Evolutionary conservation across 2,888 invertebrate species (phyloP), one percentile per base, ranked within the genome.

Genomic region (Stenolophus ochropezus): DNA sequence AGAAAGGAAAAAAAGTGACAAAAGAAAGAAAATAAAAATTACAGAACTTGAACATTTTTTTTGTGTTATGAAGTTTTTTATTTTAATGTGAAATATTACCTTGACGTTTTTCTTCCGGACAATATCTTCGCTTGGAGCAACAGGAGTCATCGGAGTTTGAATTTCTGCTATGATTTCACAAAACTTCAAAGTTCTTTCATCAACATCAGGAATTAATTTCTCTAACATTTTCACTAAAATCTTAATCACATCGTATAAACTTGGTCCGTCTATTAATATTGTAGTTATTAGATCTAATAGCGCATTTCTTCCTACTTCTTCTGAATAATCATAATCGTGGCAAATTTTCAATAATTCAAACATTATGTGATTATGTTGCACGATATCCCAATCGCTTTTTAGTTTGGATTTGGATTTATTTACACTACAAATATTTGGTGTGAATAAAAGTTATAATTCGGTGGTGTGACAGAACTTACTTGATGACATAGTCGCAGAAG

Each of bases 261-360:
- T 6, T 20, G 58, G 23, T 11, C 47, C 61, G 2, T 81, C 75
- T 25, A 51, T 81, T 49, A 81, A 49, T 11, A 81, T 47, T 23
- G 23, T 27, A 20, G 61, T 65, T 25, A 81, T 25, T 49, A 81
- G 25, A 47, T 61, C 25, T 18, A 23, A 18, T 11, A 81, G 25
- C n/a, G 58, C 42, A 21, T 23, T 88, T 86, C 89, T 85, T 82
- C 91, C 91, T 83, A 90, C 90, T 86, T 92, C 92, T 86, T 93
- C 93, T 5, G 91, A 89, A 2, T 92, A 86, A 85, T 93, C 93
- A 85, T 91, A 91, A 8, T 89, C 85, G 76, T 89, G 88, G 11
- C 90, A 87, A 71, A 93, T 90, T 84, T 90, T 87, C 78, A 93
- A 89, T 27, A 93, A 86, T 84, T 93, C 92, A 83, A 90, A 87